These are phyloP conservation scores for Gymnopithys bicolor DNA, from an alignment of 2,797 vertebrate genomes.

Conservation along the genomic window DNA sequence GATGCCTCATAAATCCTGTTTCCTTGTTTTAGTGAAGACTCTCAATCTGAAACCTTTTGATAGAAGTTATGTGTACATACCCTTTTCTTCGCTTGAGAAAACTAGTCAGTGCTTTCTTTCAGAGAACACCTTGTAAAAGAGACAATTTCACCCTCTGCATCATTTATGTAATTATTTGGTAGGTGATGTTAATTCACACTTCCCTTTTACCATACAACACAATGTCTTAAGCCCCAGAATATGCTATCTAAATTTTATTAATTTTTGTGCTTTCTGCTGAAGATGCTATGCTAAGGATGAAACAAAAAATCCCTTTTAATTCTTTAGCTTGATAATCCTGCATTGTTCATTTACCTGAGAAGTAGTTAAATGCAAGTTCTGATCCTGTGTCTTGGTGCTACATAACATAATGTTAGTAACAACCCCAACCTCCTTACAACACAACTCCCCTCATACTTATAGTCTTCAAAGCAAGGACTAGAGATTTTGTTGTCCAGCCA, in stretches of 20 bases:
- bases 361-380: background rate
- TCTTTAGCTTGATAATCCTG: background rate
- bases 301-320: background rate
- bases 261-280: background rate
- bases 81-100: background rate
- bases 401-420: background rate
- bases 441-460: background rate
- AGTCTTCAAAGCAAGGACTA: background rate
- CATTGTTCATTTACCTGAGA: background rate
- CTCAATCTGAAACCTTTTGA: background rate
- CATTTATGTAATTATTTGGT: background rate
- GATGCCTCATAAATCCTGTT: background rate
- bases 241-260: background rate
- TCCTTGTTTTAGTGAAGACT: background rate
- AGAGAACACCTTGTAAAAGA: background rate
- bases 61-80: background rate
- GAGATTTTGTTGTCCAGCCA: background rate
- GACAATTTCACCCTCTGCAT: background rate
- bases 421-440: rapidly evolving
- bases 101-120: background rate
- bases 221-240: background rate
- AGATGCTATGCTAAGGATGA: background rate
- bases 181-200: background rate
- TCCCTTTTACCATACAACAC: background rate
- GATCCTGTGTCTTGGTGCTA: background rate